Conservation (phyloP, 2,888 invertebrate genomes). For the Drosophila cyrtoloma region DNA sequence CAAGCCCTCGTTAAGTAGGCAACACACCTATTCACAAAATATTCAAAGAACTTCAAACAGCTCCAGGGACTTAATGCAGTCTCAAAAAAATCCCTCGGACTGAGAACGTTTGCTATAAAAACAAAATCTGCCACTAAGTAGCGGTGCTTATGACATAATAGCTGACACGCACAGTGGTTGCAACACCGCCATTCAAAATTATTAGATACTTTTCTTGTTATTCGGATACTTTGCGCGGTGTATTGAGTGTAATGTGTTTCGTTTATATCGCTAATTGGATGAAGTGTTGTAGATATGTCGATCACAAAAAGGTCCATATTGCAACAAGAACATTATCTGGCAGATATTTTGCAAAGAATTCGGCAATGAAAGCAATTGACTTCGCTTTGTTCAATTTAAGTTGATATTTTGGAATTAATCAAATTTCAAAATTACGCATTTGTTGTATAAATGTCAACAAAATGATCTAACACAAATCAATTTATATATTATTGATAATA, state of each 20-base stretch:
- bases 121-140: slow-evolving; percentile 77
- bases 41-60: slow-evolving; percentile 73
- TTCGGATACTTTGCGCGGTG: not conserved
- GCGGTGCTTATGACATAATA: slow-evolving; percentile 75
- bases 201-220: not conserved
- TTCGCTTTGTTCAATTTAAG: not conserved
- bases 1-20: slow-evolving; percentile 52
- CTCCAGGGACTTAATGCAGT: slow-evolving; percentile 27
- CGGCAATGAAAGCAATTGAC: not conserved
- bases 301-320: not conserved
- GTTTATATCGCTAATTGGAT: not conserved
- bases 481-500: not conserved
- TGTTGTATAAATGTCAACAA: not conserved
- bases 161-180: slow-evolving; percentile 61
- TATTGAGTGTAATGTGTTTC: not conserved
- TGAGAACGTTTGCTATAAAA: slow-evolving; percentile 56
- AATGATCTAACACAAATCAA: not conserved
- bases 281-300: not conserved
- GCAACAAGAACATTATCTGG: not conserved
- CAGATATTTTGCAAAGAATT: not conserved
- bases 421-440: not conserved
- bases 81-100: slow-evolving; percentile 3
- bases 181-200: not conserved
- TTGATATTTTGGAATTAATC: not conserved
- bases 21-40: slow-evolving; percentile 45